Percentiles rank a stretch among this genome's conserved stretches.
Conservation (phyloP, 2,113 vertebrate genomes). For the Sylvilagus bachmani region DNA sequence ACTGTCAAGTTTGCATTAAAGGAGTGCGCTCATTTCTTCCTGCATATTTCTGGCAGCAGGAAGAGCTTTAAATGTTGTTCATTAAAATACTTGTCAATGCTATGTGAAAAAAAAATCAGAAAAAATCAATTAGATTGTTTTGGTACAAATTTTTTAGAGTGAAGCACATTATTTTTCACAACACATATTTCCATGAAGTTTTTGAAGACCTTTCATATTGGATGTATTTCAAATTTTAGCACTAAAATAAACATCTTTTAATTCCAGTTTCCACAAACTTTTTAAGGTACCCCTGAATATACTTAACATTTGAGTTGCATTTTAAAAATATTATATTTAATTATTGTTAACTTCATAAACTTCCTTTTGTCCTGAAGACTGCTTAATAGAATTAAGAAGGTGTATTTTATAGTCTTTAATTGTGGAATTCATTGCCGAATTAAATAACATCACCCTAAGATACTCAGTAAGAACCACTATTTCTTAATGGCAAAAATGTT, state of each 20-base stretch:
- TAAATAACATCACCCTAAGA: neutral
- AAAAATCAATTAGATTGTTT: too few species aligned
- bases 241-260: too few species aligned
- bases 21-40: neutral
- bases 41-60: neutral
- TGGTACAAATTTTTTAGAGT: too few species aligned
- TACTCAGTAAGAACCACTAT: neutral
- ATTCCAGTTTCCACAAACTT: too few species aligned
- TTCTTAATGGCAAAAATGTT: neutral
- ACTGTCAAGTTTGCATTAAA: neutral
- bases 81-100: neutral
- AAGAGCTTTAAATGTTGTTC: neutral
- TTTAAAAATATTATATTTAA: neutral
- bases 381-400: neutral
- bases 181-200: too few species aligned
- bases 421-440: neutral
- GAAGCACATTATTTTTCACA: too few species aligned
- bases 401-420: neutral
- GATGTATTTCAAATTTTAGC: too few species aligned
- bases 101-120: too few species aligned
- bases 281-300: neutral
- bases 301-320: neutral
- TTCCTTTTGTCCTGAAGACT: neutral
- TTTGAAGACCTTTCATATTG: too few species aligned
- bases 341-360: neutral